Conservation (phyloP, 2,888 invertebrate species). For the Drosophila koepferae region DNA sequence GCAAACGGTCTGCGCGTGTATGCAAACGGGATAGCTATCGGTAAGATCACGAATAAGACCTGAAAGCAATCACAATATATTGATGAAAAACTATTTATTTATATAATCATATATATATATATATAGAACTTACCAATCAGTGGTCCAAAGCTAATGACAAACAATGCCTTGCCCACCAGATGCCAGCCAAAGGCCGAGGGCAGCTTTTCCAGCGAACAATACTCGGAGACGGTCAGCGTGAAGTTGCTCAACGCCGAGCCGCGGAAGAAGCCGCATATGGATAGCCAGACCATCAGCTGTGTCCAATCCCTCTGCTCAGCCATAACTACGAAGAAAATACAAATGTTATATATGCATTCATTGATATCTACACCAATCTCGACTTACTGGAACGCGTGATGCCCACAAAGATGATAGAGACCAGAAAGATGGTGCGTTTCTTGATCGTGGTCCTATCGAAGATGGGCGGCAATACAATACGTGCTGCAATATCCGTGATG, state of each 20-base stretch:
- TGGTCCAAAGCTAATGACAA: constrained; percentile 90
- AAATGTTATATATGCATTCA: background rate
- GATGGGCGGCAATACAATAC: constrained; percentile 90
- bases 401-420: constrained; percentile 90
- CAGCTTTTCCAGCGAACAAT: constrained; percentile 89
- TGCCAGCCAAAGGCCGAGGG: constrained; percentile 92
- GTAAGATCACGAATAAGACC: constrained; percentile 90
- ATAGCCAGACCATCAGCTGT: constrained; percentile 89
- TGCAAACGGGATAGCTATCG: constrained; percentile 89
- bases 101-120: too few relatives aligned
- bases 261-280: constrained; percentile 92
- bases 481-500: constrained; percentile 90
- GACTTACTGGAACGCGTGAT: constrained; percentile 90
- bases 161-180: constrained; percentile 91
- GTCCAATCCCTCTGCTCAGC: constrained; percentile 91
- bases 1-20: constrained; percentile 90
- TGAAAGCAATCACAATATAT: constrained; percentile 79
- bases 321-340: constrained; percentile 86
- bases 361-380: too few relatives aligned
- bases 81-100: too few relatives aligned
- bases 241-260: constrained; percentile 92
- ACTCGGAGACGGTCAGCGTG: constrained; percentile 92
- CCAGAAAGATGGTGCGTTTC: constrained; percentile 90
- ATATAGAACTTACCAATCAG: constrained; percentile 87
- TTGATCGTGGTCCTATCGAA: constrained; percentile 89